These are phyloP conservation scores for Drosophila equinoxialis DNA, from an alignment of 1,140 invertebrate genomes.

Conservation along the genomic window DNA sequence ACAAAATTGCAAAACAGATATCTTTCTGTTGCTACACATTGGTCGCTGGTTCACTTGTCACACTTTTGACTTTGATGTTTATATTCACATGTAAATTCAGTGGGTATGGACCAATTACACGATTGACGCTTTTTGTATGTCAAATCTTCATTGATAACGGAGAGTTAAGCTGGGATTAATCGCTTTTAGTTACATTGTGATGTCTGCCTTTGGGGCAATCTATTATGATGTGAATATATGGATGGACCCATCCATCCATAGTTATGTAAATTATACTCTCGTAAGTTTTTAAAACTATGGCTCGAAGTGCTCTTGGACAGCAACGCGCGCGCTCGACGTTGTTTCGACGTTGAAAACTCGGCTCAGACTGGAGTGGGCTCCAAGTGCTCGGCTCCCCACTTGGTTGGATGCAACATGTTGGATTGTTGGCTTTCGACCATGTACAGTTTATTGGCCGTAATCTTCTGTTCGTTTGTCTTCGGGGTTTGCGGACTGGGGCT, in stretches of 20 bases:
- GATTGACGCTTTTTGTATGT: slow-evolving; percentile 28
- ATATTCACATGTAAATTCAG: slow-evolving; percentile 50
- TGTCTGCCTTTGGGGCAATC: slow-evolving; percentile 12
- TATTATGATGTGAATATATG: not conserved
- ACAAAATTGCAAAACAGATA: slow-evolving; percentile 35
- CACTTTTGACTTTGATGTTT: not conserved
- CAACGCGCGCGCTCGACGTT: slow-evolving; percentile 22
- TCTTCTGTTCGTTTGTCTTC: slow-evolving; percentile 20
- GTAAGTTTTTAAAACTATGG: not conserved
- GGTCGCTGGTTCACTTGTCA: slow-evolving; percentile 27
- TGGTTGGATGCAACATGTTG: slow-evolving; percentile 34
- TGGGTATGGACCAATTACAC: slow-evolving; percentile 40
- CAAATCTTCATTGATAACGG: slow-evolving; percentile 31
- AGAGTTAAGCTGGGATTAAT: slow-evolving; percentile 24
- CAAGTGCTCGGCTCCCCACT: not conserved
- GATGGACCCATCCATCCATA: not conserved
- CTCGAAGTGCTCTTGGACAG: no score
- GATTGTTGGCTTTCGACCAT: slow-evolving; percentile 11
- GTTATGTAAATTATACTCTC: slow-evolving; percentile 40
- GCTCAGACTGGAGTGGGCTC: slow-evolving; percentile 42
- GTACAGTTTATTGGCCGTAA: slow-evolving; percentile 42
- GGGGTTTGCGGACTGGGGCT: not conserved
- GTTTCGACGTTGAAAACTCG: slow-evolving; percentile 40
- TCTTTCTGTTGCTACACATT: slow-evolving; percentile 33
- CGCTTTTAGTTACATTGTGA: slow-evolving; percentile 24